Evolutionary conservation across 2,797 vertebrate species (phyloP), one percentile per base, ranked within the genome.

Genomic region (Sandelia bainsii): DNA sequence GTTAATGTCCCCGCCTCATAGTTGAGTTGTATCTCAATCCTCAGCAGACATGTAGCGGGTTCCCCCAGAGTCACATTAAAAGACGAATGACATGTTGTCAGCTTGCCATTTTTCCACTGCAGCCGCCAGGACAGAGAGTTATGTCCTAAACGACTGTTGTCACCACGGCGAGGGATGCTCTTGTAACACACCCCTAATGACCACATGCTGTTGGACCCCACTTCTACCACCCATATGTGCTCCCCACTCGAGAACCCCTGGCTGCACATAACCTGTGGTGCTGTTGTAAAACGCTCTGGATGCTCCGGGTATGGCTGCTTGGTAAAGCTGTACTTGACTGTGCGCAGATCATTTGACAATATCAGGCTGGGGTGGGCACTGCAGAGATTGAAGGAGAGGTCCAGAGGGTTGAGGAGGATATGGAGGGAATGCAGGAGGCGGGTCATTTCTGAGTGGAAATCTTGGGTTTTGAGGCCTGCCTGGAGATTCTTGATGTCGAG

Each of bases 101-200:
- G 79, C 82, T 94, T 95, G 48, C 80, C 64, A 7, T 92, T 94
- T 65, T 95, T 95, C 91, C 93, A 93, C 79, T 95, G 94, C 68
- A 95, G 46, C 12, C 90, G 89, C 94, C 94, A 95, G 46, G 94
- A 94, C 53, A 92, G 76, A 0, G 80, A 54, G 84, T 93, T 94
- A 87, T 94, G 92, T 8, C 94, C 94, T 0, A 95, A 75, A 2
- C 91, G 93, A 61, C 93, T 94, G 82, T 93, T 91, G 77, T 94
- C 94, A 7, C 93, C 93, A 7, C 91, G 92, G 16, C 93, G 91
- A n/a, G 75, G 82, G 45, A 93, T 88, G 64, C 49, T 91, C 71
- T 90, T 92, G 79, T 94, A 93, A 68, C 92, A 93, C 40, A 93
- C 66, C 1, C 93, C 93, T 51, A 93, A 13, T 0, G 93, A 93